Conservation (phyloP, 1,140 invertebrate species). For the Eciton burchellii region DNA sequence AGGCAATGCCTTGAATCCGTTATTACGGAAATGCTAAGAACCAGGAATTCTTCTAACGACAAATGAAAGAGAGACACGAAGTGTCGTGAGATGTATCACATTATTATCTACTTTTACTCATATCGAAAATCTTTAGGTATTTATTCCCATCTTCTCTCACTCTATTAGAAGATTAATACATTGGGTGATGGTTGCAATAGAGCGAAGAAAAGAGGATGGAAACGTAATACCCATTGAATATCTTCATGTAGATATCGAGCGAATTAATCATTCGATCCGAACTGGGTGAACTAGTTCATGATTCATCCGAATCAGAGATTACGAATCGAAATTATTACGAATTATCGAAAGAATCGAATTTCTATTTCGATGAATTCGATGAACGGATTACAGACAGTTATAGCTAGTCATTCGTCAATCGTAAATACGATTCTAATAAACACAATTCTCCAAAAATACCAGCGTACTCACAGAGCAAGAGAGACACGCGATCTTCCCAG, state of each 20-base stretch:
- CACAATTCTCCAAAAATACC: neutral
- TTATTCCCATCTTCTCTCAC: too few relatives aligned
- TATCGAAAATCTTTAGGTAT: neutral
- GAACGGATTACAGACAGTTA: too few relatives aligned
- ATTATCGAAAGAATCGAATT: slow-evolving; percentile 17
- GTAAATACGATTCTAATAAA: too few relatives aligned
- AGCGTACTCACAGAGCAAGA: neutral
- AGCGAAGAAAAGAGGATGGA: neutral
- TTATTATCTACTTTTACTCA: neutral
- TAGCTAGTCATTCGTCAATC: too few relatives aligned
- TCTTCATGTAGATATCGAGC: neutral
- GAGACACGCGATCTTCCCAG: neutral
- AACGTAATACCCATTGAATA: neutral
- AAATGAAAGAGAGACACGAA: too few relatives aligned
- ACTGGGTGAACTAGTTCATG: neutral
- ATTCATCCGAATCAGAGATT: slow-evolving; percentile 10
- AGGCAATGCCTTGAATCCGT: neutral
- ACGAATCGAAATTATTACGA: neutral
- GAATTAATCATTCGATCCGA: neutral
- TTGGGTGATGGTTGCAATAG: neutral
- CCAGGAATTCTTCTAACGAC: too few relatives aligned
- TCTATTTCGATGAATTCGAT: too few relatives aligned
- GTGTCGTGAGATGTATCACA: neutral
- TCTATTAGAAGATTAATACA: too few relatives aligned
- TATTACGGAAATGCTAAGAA: neutral